Base-by-base conservation (phyloP, 2,797 vertebrate genomes). In the Harpagifer antarcticus region DNA sequence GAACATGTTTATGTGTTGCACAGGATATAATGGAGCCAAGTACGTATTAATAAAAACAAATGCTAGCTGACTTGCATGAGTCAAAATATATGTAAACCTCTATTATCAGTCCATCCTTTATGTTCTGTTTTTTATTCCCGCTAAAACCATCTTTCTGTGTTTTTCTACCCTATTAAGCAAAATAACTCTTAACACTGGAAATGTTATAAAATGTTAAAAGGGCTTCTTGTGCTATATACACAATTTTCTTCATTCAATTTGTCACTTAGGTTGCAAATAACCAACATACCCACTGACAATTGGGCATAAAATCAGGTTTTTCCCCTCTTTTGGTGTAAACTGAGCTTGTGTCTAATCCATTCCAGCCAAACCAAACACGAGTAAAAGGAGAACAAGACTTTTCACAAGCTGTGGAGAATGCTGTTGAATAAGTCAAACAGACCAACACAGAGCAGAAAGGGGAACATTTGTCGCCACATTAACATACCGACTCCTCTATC, bases 271-370 rank as follows among this genome's bases (percentile, higher is more conserved):
- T 62, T 40, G 42, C 37, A 81, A 82, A 72, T 56, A 72, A 64
- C 9, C 56, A 57, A 62, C 4, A 54, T 9, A 79, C 45, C 59
- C 49, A 33, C 45, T 56, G 55, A 76, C 79, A 88, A 78, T 62
- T 33, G 70, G 60, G 84, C 85, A 91, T 84, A 86, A 89, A 92
- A 92, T 93, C 49, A 23, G 20, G 58, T n/a, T 77, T 76, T 74
- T 78, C 68, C 55, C 2, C 40, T 69, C 72, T 55, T 82, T 83
- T 65, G 72, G 60, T 59, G 59, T 49, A 67, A 85, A 89, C 72
- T 54, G 65, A 81, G 55, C 69, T 92, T 89, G 90, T 92, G 93
- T 89, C 90, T 64, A 94, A 93, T 92, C 83, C 84, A 91, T 93
- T 94, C 48, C 83, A 83, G 74, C 72, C 71, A 79, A 88, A 94